Evolutionary conservation across 35 echinoderm and acorn worm genomes (phyloP).

Genomic region (Ptychodera flava): DNA sequence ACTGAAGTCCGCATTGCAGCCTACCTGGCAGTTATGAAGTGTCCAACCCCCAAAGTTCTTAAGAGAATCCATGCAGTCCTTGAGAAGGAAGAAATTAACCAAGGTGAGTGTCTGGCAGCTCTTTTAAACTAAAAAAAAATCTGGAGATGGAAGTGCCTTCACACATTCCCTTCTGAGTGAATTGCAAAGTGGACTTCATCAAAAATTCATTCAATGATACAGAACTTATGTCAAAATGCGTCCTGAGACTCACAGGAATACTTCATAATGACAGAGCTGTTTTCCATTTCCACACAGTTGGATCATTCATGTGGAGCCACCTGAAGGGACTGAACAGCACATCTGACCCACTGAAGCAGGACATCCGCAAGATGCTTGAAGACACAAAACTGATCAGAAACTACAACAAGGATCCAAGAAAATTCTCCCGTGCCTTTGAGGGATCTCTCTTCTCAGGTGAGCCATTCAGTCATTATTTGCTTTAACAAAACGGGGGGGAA

Average conservation of each 20-base stretch:
- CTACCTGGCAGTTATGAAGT: constrained; percentile 70
- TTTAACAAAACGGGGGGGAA: too few species aligned
- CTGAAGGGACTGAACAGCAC: constrained; percentile 57
- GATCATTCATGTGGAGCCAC: constrained; percentile 64
- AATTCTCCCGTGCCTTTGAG: constrained; percentile 65
- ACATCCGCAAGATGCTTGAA: constrained; percentile 28
- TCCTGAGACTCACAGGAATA: too few species aligned
- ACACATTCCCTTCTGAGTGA: too few species aligned
- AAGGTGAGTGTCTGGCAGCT: constrained; percentile 52
- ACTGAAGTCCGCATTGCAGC: constrained; percentile 76
- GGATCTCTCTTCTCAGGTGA: constrained; percentile 66
- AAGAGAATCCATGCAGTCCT: constrained; percentile 26
- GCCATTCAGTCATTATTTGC: too few species aligned
- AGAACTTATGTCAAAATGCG: too few species aligned
- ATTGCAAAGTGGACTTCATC: too few species aligned
- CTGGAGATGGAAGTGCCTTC: too few species aligned
- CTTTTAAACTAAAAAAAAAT: too few species aligned
- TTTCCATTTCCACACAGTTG: too few species aligned
- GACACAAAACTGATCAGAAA: constrained; percentile 33
- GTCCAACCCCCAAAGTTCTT: constrained; percentile 45
- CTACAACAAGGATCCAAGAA: constrained; percentile 47
- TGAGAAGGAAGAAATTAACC: constrained; percentile 48
- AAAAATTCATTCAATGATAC: too few species aligned
- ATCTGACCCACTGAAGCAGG: constrained; percentile 57
- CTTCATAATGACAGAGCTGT: too few species aligned